Percentiles rank a stretch among this genome's conserved stretches.
Conservation (phyloP, 1,140 invertebrate species). For the Drosophila nigromelanica region DNA sequence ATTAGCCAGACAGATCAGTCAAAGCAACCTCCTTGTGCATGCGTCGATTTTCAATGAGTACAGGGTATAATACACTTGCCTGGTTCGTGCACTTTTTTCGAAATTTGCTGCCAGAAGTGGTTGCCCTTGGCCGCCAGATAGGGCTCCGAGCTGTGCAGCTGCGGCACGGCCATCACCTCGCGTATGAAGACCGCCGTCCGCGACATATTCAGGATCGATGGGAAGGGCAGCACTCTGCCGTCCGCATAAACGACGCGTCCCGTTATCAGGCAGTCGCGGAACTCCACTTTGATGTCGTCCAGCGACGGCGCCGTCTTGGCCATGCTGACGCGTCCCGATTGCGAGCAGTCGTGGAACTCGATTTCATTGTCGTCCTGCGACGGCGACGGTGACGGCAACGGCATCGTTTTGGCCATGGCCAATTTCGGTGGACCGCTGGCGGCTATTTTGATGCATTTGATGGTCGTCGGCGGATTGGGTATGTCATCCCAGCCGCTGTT, state of each 20-base stretch:
- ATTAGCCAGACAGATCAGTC: no score
- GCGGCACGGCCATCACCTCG: conserved; percentile 65
- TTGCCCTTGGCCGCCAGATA: conserved; percentile 6
- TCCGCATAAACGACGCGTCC: conserved; percentile 33
- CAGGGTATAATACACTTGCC: conserved; percentile 27
- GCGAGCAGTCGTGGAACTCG: background rate
- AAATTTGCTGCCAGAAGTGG: conserved; percentile 47
- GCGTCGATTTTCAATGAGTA: no score
- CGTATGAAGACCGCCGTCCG: conserved; percentile 49
- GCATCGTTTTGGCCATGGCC: background rate
- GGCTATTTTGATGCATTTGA: background rate
- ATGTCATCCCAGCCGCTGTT: background rate
- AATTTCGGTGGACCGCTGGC: background rate
- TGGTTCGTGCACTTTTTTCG: conserved; percentile 56
- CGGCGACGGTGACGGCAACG: background rate
- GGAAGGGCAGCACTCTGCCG: conserved; percentile 19
- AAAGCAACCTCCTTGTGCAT: no score
- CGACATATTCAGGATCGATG: conserved; percentile 42
- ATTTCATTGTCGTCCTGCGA: conserved; percentile 1
- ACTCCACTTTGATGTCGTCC: conserved; percentile 13
- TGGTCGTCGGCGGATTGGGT: background rate
- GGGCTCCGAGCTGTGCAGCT: conserved; percentile 48
- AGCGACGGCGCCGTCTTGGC: background rate
- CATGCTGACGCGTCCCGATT: conserved; percentile 13
- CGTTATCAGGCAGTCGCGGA: background rate